Evolutionary conservation across 2,113 vertebrate genomes (phyloP).

Genomic region (Calypte anna): DNA sequence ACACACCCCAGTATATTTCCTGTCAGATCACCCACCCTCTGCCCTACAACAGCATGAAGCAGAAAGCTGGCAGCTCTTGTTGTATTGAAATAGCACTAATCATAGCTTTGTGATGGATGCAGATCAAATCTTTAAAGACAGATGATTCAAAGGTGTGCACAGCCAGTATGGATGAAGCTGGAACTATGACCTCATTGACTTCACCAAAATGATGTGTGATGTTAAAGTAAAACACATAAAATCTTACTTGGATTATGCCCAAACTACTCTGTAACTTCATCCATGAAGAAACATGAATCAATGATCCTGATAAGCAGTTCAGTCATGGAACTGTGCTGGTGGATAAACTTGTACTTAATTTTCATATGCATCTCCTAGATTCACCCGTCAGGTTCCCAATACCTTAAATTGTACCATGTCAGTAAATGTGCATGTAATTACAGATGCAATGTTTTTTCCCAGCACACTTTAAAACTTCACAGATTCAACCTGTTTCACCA

Average conservation of each 20-base stretch:
- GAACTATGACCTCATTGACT: not conserved
- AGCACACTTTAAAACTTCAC: not conserved
- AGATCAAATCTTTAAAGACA: not conserved
- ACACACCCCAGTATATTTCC: not conserved
- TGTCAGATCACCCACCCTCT: not conserved
- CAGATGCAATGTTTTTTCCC: not conserved
- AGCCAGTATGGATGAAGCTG: not conserved
- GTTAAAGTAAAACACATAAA: not conserved
- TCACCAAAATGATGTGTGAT: not conserved
- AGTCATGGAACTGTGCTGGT: not conserved
- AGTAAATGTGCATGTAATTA: not conserved
- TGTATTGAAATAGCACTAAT: not conserved
- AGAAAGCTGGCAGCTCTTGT: not conserved
- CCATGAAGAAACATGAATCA: not conserved
- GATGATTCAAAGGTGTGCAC: not conserved
- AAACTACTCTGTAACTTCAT: not conserved
- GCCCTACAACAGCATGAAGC: not conserved
- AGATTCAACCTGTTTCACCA: not conserved
- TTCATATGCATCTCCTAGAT: not conserved
- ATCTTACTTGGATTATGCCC: not conserved
- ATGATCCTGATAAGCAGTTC: not conserved
- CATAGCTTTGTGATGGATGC: not conserved
- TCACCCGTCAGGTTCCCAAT: not conserved
- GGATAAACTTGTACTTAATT: not conserved
- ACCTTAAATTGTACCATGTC: not conserved